Conservation (phyloP, 2,797 vertebrate species). For the Alfaro cultratus region DNA sequence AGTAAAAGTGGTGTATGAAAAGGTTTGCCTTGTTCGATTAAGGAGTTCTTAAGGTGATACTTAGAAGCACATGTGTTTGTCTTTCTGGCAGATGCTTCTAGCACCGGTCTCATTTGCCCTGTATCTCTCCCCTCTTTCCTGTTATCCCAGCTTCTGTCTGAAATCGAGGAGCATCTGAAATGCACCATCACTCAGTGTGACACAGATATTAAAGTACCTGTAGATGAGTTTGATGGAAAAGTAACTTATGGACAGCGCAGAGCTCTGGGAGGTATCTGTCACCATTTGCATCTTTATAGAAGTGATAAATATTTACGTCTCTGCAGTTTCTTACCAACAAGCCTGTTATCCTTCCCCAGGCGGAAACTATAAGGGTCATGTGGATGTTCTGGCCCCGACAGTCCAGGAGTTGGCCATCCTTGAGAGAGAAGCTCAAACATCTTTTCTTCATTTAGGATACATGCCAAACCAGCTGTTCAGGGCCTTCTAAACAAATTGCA, state of each 20-base stretch:
- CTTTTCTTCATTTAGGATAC: slow-evolving; percentile 95
- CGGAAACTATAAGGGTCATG: slow-evolving; percentile 93
- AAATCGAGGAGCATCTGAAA: slow-evolving; percentile 96
- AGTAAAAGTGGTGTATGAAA: neutral
- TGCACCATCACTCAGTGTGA: slow-evolving; percentile 97
- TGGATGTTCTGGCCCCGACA: slow-evolving; percentile 94
- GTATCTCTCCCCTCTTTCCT: neutral
- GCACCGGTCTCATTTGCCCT: neutral
- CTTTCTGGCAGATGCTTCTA: slow-evolving; percentile 10
- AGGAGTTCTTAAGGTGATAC: slow-evolving; percentile 12
- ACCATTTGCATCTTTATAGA: neutral
- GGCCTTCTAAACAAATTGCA: slow-evolving; percentile 84
- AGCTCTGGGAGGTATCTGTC: slow-evolving; percentile 83
- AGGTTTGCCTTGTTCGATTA: neutral
- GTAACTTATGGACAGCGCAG: slow-evolving; percentile 93
- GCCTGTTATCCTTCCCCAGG: slow-evolving; percentile 74
- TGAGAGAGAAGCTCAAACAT: slow-evolving; percentile 96
- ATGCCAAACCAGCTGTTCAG: slow-evolving; percentile 96
- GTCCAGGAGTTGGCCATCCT: slow-evolving; percentile 93
- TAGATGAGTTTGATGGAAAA: slow-evolving; percentile 98
- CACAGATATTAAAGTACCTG: slow-evolving; percentile 92
- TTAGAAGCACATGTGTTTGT: slow-evolving; percentile 19
- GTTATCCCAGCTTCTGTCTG: slow-evolving; percentile 87
- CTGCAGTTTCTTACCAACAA: slow-evolving; percentile 4
- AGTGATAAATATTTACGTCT: neutral